Evolutionary conservation across 1,140 invertebrate species (phyloP), one percentile per base, ranked within the genome.

Genomic region (Cyclina sinensis): DNA sequence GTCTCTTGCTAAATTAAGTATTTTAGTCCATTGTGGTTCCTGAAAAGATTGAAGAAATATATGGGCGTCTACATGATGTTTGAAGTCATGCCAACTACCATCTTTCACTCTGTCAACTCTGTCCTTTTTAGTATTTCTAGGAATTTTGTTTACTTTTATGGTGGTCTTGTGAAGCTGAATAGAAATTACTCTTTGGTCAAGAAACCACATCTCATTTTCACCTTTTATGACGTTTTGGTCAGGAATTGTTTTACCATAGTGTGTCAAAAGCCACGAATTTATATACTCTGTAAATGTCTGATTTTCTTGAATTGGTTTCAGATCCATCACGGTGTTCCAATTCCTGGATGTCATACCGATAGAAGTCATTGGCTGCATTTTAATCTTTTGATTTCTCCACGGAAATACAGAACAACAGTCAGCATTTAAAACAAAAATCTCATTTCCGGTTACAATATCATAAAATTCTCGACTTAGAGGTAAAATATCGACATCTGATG

Each of bases 361-460:
- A 2, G 65, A 35, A 14, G 65, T 37, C 65, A 70, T 70, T 18
- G 65, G 65, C 32, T 70, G 65, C 65, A 70, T 70, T 37, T 4
- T 7, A 27, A 37, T 14, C 4, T n/a, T 2, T 16, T 70, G 11
- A 18, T n/a, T 14, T 70, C 24, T 70, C 32, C 32, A 35, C 9
- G 16, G 3, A 70, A 70, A 37, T 16, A 9, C 5, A 11, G 9
- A 24, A 70, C 65, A 70, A 16, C 65, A 70, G n/a, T 70, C 65
- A 9, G 65, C 65, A 70, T 70, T 70, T n/a, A 70, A 70, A 37
- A 70, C 27, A 27, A 18, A 70, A 37, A 70, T 70, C 16, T 39
- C 65, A 37, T 16, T 70, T 37, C 32, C 65, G 21, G 5, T 35
- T 11, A 70, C 65, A 7, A 18, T 39, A 16, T 70, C 65, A 32